Conservation (phyloP, 2,888 invertebrate genomes). For the Pomacea canaliculata region DNA sequence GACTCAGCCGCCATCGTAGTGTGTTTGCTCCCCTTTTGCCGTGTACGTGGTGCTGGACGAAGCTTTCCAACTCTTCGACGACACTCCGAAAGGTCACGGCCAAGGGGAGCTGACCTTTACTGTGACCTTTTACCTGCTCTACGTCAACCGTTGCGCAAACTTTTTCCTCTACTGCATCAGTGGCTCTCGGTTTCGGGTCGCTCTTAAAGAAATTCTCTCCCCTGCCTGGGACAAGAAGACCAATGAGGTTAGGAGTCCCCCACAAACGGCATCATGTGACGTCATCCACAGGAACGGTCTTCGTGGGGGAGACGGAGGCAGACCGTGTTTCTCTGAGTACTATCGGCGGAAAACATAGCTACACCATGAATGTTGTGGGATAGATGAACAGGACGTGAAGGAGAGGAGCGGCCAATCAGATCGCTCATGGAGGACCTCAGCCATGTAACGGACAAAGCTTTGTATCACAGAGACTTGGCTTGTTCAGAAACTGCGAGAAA, state of each 20-base stretch:
- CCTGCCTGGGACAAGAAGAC: not conserved
- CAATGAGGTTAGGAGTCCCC: not conserved
- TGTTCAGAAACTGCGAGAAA: too few species aligned
- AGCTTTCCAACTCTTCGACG: constrained; percentile 23
- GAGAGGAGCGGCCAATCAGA: too few species aligned
- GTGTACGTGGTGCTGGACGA: constrained; percentile 37
- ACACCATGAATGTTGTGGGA: not conserved
- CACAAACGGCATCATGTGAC: not conserved
- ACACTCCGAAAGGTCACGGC: constrained; percentile 26
- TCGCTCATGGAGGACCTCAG: too few species aligned
- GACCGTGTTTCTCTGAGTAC: constrained; percentile 5
- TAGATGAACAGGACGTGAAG: not conserved
- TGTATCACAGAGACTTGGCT: too few species aligned
- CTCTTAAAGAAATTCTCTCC: constrained; percentile 35
- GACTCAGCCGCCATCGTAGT: constrained; percentile 51
- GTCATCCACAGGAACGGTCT: not conserved
- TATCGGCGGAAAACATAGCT: not conserved
- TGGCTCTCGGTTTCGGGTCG: constrained; percentile 48
- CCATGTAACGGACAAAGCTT: too few species aligned
- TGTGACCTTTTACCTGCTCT: constrained; percentile 49
- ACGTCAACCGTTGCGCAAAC: constrained; percentile 53
- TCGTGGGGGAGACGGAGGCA: not conserved
- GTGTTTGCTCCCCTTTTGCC: constrained; percentile 52
- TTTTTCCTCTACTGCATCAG: constrained; percentile 57
- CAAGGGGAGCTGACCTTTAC: constrained; percentile 41